Percentiles rank a stretch among this genome's conserved stretches.
Conservation (phyloP, 2,888 invertebrate species). For the Tetragonisca angustula region DNA sequence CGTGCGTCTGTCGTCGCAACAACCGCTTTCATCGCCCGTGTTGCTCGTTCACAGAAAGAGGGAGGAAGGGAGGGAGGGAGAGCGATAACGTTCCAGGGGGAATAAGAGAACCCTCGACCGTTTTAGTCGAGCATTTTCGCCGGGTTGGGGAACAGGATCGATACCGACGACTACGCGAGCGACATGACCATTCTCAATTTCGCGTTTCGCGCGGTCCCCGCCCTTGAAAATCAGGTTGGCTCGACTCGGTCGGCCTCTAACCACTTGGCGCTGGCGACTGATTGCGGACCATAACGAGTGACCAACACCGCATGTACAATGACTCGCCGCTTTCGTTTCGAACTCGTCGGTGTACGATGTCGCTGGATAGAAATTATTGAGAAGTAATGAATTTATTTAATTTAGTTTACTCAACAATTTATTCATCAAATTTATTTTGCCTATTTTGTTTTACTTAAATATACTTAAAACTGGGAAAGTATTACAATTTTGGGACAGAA, state of each 20-base stretch:
- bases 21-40: neutral
- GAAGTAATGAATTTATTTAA: no score
- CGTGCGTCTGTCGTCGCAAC: neutral
- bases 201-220: constrained; percentile 20
- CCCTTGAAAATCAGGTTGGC: constrained; percentile 50
- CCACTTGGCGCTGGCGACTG: no score
- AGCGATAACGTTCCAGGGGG: constrained; percentile 9
- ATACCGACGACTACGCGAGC: constrained; percentile 19
- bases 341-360: no score
- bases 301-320: no score
- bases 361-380: no score
- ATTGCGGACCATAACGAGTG: no score
- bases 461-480: no score
- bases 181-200: constrained; percentile 62
- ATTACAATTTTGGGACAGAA: no score
- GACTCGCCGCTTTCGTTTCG: no score
- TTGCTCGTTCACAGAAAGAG: neutral
- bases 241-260: constrained; percentile 10
- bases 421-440: no score
- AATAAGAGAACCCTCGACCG: neutral
- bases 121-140: neutral
- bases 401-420: no score
- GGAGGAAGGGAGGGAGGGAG: neutral
- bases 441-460: no score
- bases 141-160: constrained; percentile 21